A percentile compares a stretch with the other conserved stretches of the same genome.
These are phyloP conservation scores for Myocastor coypus DNA, from an alignment of 2,113 vertebrate genomes.

Conservation along the genomic window DNA sequence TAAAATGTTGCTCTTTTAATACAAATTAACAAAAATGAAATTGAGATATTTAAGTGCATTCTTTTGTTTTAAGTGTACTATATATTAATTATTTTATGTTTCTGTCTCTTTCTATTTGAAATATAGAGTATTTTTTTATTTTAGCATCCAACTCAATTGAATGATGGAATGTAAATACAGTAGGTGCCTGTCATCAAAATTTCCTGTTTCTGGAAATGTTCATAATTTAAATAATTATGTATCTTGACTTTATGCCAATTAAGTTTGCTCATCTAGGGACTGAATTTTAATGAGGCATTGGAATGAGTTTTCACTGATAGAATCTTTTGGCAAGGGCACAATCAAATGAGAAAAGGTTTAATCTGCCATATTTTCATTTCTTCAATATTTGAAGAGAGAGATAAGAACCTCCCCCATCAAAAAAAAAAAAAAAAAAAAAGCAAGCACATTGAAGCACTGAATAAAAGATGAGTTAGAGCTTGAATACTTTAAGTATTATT, in stretches of 20 bases:
- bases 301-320: constrained; percentile 84
- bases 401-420: constrained; percentile 60
- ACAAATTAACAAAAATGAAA: constrained; percentile 66
- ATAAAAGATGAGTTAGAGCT: constrained; percentile 3
- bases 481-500: constrained; percentile 50
- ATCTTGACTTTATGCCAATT: constrained; percentile 84
- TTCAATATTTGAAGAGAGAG: constrained; percentile 73
- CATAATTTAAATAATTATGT: constrained; percentile 86
- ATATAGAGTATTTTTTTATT: constrained; percentile 68
- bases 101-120: constrained; percentile 66
- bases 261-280: constrained; percentile 81
- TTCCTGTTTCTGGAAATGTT: constrained; percentile 82
- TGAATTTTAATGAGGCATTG: constrained; percentile 85
- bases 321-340: constrained; percentile 81
- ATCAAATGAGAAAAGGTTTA: constrained; percentile 81
- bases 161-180: constrained; percentile 79
- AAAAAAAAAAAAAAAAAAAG: neutral
- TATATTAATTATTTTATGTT: constrained; percentile 69
- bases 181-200: constrained; percentile 80
- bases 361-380: constrained; percentile 77
- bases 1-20: constrained; percentile 67
- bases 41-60: constrained; percentile 65
- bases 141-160: constrained; percentile 77
- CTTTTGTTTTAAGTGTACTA: constrained; percentile 71
- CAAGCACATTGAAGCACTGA: constrained; percentile 42